Conservation (phyloP, 1,140 invertebrate genomes). For the Whitmania pigra region DNA sequence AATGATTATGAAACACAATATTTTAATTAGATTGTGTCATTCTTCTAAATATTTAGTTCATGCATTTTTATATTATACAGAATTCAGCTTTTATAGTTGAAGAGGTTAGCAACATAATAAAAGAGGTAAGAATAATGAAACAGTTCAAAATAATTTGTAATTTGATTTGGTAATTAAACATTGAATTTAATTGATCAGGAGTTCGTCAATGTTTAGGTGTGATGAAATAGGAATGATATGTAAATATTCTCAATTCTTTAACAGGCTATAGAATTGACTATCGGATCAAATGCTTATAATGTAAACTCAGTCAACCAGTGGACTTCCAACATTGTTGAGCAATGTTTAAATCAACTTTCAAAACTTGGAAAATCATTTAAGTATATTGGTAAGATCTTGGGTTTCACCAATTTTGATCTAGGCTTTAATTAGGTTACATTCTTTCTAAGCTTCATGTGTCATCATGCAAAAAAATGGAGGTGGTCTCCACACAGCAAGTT, state of each 20-base stretch:
- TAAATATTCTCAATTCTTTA: slow-evolving; percentile 16
- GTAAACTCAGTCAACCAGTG: slow-evolving; percentile 93
- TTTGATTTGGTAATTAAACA: slow-evolving; percentile 9
- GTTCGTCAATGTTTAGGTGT: background rate
- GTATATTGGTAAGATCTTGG: slow-evolving; percentile 62
- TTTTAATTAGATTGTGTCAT: too few relatives aligned
- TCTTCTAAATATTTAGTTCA: too few relatives aligned
- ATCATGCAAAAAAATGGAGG: slow-evolving; percentile 97
- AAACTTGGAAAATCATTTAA: slow-evolving; percentile 94
- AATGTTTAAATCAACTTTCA: slow-evolving; percentile 74
- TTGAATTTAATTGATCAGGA: background rate
- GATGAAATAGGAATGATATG: background rate
- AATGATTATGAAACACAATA: too few relatives aligned
- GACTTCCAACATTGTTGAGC: slow-evolving; percentile 87
- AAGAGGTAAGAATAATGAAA: slow-evolving; percentile 53
- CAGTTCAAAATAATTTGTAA: background rate
- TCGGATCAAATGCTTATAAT: slow-evolving; percentile 85
- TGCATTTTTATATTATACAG: background rate
- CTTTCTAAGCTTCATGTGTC: slow-evolving; percentile 68
- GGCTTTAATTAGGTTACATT: background rate
- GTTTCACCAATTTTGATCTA: background rate
- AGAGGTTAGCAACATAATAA: slow-evolving; percentile 95
- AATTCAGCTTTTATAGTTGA: slow-evolving; percentile 66
- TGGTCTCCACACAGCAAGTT: slow-evolving; percentile 85
- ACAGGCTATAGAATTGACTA: slow-evolving; percentile 74